Conservation (phyloP, 2,113 vertebrate genomes). For the Chrysochloris asiatica region DNA sequence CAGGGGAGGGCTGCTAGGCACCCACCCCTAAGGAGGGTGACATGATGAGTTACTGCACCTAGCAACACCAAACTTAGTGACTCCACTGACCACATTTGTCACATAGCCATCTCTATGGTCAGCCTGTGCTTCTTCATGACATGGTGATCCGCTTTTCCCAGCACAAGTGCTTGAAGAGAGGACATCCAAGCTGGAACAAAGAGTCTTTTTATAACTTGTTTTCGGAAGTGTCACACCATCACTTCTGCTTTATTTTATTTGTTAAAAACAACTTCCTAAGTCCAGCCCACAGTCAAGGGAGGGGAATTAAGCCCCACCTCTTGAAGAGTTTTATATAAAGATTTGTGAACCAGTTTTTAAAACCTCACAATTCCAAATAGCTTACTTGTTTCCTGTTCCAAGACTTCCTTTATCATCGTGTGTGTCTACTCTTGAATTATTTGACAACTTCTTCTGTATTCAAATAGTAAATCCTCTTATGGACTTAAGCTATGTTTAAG, state of each 20-base stretch:
- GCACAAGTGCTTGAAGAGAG: neutral
- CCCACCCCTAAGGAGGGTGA: too few relatives aligned
- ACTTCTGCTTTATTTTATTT: neutral
- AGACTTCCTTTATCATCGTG: neutral
- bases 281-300: neutral
- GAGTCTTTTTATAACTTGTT: neutral
- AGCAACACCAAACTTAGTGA: too few relatives aligned
- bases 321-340: neutral
- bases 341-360: conserved; percentile 2
- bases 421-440: conserved; percentile 3
- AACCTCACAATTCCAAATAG: neutral
- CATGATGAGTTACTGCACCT: too few relatives aligned
- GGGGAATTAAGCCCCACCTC: neutral
- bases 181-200: fast-evolving
- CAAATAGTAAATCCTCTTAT: conserved; percentile 33
- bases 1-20: too few relatives aligned
- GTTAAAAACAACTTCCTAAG: neutral
- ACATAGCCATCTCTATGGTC: too few relatives aligned
- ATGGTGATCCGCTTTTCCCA: neutral
- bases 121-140: neutral
- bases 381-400: conserved; percentile 16
- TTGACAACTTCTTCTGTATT: neutral
- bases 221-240: neutral
- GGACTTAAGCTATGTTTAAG: conserved; percentile 15
- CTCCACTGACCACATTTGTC: too few relatives aligned